These are phyloP conservation scores for Tragelaphus scriptus DNA, from an alignment of 2,113 vertebrate species.

Conservation along the genomic window DNA sequence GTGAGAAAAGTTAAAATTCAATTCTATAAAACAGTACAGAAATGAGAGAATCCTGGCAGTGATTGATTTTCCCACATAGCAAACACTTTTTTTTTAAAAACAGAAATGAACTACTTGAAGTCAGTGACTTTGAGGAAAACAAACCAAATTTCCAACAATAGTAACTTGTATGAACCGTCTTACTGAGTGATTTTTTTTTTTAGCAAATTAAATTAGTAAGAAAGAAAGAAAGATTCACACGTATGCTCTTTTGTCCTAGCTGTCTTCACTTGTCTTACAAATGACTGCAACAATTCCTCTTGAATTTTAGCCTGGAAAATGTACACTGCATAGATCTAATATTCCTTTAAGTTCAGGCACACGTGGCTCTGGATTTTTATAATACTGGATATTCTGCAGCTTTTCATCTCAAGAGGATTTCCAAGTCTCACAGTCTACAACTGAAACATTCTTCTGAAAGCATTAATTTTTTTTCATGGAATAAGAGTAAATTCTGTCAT, in stretches of 20 bases:
- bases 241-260: not conserved
- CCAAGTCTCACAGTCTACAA: not conserved
- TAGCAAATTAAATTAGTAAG: not conserved
- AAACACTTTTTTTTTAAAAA: not conserved
- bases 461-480: not conserved
- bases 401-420: slow-evolving; percentile 16
- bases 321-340: slow-evolving; percentile 53
- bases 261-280: not conserved
- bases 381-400: slow-evolving; percentile 51
- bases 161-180: not conserved
- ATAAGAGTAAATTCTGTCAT: slow-evolving; percentile 36
- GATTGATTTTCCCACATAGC: slow-evolving; percentile 34
- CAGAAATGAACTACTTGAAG: slow-evolving; percentile 16
- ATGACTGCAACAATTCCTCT: not conserved
- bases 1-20: slow-evolving; percentile 71
- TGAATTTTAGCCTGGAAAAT: not conserved
- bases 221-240: not conserved
- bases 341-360: slow-evolving; percentile 53
- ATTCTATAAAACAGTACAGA: slow-evolving; percentile 50
- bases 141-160: not conserved
- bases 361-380: not conserved
- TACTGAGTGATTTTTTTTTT: not conserved
- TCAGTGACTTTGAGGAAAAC: slow-evolving; percentile 23
- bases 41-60: slow-evolving; percentile 56
- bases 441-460: slow-evolving; percentile 21